A percentile compares a stretch with the other conserved stretches of the same genome.
phyloP scores from a whole-genome alignment of 2,888 invertebrate genomes.

The Teleogryllus oceanicus region DNA sequence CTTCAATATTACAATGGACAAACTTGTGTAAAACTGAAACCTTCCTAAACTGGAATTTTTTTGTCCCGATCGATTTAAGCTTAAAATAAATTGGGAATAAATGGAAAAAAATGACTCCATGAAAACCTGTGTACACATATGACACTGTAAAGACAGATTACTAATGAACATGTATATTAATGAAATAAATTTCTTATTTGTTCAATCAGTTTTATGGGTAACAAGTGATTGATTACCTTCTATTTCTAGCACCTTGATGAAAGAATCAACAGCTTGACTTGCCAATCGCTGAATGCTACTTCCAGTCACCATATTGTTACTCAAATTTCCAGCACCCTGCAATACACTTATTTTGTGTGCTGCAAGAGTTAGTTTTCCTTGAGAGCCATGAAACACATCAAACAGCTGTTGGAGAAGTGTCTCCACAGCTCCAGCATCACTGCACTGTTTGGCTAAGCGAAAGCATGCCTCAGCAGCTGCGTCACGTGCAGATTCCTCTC shows the following conservation, averaged over 20 bases:
- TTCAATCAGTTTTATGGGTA: too few relatives aligned
- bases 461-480: slow-evolving; percentile 72
- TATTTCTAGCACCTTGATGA: slow-evolving; percentile 73
- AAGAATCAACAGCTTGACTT: slow-evolving; percentile 60
- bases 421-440: slow-evolving; percentile 61
- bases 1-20: too few relatives aligned
- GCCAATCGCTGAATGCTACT: slow-evolving; percentile 58
- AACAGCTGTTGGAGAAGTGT: slow-evolving; percentile 68
- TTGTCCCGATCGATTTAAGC: too few relatives aligned
- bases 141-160: too few relatives aligned
- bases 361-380: slow-evolving; percentile 84
- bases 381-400: slow-evolving; percentile 78
- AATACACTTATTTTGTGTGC: slow-evolving; percentile 86
- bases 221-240: slow-evolving; percentile 55
- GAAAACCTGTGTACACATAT: too few relatives aligned
- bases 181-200: too few relatives aligned
- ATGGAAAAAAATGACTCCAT: too few relatives aligned
- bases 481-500: slow-evolving; percentile 71
- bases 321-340: slow-evolving; percentile 70
- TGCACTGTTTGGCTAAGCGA: slow-evolving; percentile 68
- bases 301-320: slow-evolving; percentile 63
- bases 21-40: too few relatives aligned
- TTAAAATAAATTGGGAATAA: too few relatives aligned
- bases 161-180: too few relatives aligned
- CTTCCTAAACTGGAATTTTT: too few relatives aligned